Evolutionary conservation across 2,888 invertebrate genomes (phyloP), one percentile per base, ranked within the genome.

Genomic region (Sinodicranocentrus sp.): DNA sequence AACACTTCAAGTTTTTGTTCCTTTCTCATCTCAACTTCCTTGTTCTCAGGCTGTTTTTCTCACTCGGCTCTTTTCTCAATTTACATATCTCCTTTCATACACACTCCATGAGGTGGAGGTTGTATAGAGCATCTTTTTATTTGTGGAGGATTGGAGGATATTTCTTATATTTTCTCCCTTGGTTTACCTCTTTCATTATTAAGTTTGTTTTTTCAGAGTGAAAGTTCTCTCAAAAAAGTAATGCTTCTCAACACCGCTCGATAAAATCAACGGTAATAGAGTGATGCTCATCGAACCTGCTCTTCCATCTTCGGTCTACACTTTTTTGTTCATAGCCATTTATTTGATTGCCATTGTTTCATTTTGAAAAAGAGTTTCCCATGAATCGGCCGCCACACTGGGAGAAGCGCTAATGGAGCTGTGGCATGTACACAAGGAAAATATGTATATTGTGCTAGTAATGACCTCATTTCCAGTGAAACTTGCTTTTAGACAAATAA

Each of bases 261-360:
- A 33, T 33, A 33, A 33, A 33, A 6, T 33, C 33, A 33, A 3
- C 3, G 33, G 10, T 33, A 33, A 33, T 33, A 33, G 33, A 33
- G 5, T 33, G 33, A n/a, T n/a, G n/a, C n/a, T n/a, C n/a, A n/a
- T n/a, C n/a, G n/a, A n/a, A n/a, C 33, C 33, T 33, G 33, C 33
- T 33, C 33, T 33, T 10, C 10, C 33, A 33, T 3, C 33, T 33
- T 33, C 33, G 2, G 10, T 48, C 48, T n/a, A 48, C 10, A 57
- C n/a, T 44, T 44, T 21, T 67, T 57, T 76, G 76, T 54, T 67
- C 54, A 28, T 54, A 28, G 26, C 68, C 57, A 77, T 77, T 77
- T 77, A 67, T 77, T 77, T 77, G 77, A 77, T 77, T 77, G 68
- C 57, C 54, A 67, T 77, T 77, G 77, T 77, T 77, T 68, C 68